Percentiles rank a stretch among this genome's conserved stretches.
Conservation (phyloP, 2,113 vertebrate species). For the Aldabrachelys gigantea region DNA sequence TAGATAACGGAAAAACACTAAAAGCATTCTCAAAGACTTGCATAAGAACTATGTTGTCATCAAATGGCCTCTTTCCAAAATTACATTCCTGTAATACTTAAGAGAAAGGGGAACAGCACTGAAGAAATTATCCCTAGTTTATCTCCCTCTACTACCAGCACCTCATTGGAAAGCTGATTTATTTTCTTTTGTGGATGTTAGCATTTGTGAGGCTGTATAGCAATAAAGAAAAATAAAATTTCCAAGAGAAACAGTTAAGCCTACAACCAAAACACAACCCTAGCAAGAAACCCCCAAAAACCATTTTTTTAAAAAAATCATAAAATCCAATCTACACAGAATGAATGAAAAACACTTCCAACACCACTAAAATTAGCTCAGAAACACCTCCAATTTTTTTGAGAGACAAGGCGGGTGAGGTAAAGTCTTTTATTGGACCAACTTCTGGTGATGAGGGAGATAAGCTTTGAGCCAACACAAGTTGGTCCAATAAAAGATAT, state of each 20-base stretch:
- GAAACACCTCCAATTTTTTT: not conserved
- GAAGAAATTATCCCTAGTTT: not conserved
- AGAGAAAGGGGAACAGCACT: not conserved
- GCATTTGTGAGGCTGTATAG: not conserved
- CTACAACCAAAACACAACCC: not conserved
- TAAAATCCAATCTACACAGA: not conserved
- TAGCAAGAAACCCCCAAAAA: not conserved
- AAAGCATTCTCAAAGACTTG: slow-evolving; percentile 1
- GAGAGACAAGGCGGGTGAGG: no score
- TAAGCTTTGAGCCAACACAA: no score
- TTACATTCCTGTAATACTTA: not conserved
- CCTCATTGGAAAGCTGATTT: not conserved
- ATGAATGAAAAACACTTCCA: not conserved
- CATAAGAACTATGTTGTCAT: slow-evolving; percentile 16
- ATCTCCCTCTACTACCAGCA: not conserved
- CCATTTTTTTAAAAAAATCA: not conserved
- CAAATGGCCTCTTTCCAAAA: not conserved
- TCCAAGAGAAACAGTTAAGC: not conserved
- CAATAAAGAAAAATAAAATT: not conserved
- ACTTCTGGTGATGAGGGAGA: not conserved
- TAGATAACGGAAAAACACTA: not conserved
- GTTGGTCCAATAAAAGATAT: not conserved
- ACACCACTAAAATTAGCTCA: not conserved
- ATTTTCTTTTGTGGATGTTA: not conserved
- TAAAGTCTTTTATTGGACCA: not conserved